Percentiles rank a stretch among this genome's conserved stretches.
Conservation (phyloP, 2,797 vertebrate genomes). For the Schizopygopsis malacanthus region DNA sequence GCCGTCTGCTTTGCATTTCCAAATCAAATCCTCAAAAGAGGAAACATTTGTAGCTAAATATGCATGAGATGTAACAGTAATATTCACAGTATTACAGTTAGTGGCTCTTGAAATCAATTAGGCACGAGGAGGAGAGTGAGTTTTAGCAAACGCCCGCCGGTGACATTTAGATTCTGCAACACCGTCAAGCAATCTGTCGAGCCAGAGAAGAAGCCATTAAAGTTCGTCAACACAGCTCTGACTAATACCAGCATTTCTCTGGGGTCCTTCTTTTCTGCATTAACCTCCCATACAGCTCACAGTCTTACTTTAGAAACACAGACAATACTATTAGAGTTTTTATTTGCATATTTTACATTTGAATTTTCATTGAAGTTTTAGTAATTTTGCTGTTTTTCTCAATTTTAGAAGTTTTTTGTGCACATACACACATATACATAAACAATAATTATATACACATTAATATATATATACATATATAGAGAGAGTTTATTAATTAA, state of each 20-base stretch:
- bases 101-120: slow-evolving; percentile 55
- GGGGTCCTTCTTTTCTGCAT: slow-evolving; percentile 24
- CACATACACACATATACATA: too few relatives aligned
- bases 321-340: neutral
- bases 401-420: too few relatives aligned
- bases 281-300: slow-evolving; percentile 10
- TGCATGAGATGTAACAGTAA: slow-evolving; percentile 41
- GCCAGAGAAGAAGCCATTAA: slow-evolving; percentile 44
- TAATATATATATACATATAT: too few relatives aligned
- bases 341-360: too few relatives aligned
- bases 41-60: slow-evolving; percentile 49
- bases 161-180: slow-evolving; percentile 37
- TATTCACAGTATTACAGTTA: slow-evolving; percentile 29
- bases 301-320: too few relatives aligned
- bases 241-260: slow-evolving; percentile 35
- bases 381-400: too few relatives aligned
- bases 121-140: slow-evolving; percentile 6
- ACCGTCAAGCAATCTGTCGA: slow-evolving; percentile 30
- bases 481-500: too few relatives aligned
- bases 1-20: slow-evolving; percentile 41
- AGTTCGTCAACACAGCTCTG: slow-evolving; percentile 28
- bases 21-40: slow-evolving; percentile 14
- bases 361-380: too few relatives aligned
- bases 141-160: slow-evolving; percentile 32
- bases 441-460: too few relatives aligned